Evolutionary conservation across 2,113 vertebrate genomes (phyloP), one percentile per base, ranked within the genome.

Genomic region (Struthio camelus): DNA sequence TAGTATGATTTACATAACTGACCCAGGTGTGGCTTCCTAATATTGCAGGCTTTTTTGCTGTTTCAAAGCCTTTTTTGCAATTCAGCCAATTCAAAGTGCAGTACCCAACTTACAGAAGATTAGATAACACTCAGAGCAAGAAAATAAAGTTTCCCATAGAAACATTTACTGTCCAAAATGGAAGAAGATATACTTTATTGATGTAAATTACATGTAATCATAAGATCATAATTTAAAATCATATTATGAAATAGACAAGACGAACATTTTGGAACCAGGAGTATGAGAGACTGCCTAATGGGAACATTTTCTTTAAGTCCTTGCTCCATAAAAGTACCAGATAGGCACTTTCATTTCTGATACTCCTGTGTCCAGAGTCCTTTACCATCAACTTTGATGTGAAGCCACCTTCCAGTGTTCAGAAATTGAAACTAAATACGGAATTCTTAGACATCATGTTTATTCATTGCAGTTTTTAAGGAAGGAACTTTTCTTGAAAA

Each of bases 191-290:
- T 53, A 20, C 75, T 80, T 72, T 80, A 92, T 42, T 65, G 28
- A 69, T 48, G 23, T 25, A 83, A 80, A 23, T 6, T 69, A 12
- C 27, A 56, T 42, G 32, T 11, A 76, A 9, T 56, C 23, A 61
- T 64, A 91, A 85, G 11, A 89, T 51, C 28, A 67, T 70, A 62
- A 88, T 65, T 94, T 85, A 82, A 81, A 86, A 30, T 80, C 53
- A 71, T 24, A 18, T 22, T 23, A 9, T 58, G 48, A 72, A 77
- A 51, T 12, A 70, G 25, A 46, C 5, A 85, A 72, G 56, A n/a
- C 6, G 28, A 71, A 71, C 2, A 46, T 65, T 90, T 72, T 85
- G 5, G 32, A 48, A 91, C 90, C 67, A 44, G 53, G 61, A 85
- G 1, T 6, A 48, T 69, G 44, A 85, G 32, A 82, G 87, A 42